Conservation (phyloP, 2,113 vertebrate species). For the Bothrops jararaca region DNA sequence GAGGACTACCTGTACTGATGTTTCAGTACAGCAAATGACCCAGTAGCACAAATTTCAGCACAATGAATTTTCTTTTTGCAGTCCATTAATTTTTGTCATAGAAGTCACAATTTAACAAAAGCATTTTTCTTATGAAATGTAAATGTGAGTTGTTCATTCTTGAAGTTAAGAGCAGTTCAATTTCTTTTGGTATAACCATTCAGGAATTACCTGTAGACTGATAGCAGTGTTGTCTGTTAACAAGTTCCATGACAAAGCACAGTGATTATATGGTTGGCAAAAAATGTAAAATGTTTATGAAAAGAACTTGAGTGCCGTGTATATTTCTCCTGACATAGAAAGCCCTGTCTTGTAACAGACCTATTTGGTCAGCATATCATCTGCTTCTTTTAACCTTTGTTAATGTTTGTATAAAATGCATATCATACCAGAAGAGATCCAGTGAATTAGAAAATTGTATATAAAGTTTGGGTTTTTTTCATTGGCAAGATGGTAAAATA, state of each 20-base stretch:
- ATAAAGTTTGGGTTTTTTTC: background rate
- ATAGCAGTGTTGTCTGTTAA: background rate
- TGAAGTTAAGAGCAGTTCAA: background rate
- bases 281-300: background rate
- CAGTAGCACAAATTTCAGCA: background rate
- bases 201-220: background rate
- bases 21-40: background rate
- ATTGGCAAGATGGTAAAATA: background rate
- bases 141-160: background rate
- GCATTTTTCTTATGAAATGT: background rate
- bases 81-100: background rate
- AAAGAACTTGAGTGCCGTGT: background rate
- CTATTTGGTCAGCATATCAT: background rate
- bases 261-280: background rate
- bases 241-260: background rate
- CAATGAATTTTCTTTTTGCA: background rate
- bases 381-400: background rate
- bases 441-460: background rate
- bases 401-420: background rate
- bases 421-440: background rate
- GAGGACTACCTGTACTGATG: too few species aligned
- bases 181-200: background rate
- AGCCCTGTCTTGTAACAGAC: background rate
- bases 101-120: background rate
- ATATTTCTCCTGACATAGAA: background rate